A percentile compares a stretch with the other conserved stretches of the same genome.
Conservation (phyloP, 2,113 vertebrate genomes). For the Cisticola juncidis region DNA sequence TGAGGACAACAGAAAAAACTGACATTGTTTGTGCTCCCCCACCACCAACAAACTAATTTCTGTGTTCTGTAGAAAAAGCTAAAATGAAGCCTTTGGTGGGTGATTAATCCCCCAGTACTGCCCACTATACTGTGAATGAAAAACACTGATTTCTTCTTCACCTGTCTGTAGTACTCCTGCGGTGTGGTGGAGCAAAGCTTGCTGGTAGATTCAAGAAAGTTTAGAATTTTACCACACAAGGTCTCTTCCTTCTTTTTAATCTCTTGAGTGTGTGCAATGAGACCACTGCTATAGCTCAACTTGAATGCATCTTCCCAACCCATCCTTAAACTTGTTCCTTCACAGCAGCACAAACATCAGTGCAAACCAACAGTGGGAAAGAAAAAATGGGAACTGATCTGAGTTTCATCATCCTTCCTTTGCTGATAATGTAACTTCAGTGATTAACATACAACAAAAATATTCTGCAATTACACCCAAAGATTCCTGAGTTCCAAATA, state of each 20-base stretch:
- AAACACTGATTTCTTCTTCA: not conserved
- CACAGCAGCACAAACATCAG: not conserved
- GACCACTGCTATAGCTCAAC: accelerated
- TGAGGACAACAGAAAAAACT: not conserved
- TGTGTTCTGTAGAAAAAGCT: not conserved
- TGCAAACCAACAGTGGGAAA: not conserved
- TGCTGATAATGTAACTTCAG: not conserved
- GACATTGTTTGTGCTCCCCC: not conserved
- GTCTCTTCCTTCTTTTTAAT: not conserved
- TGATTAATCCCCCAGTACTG: too few species aligned
- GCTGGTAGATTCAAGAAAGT: not conserved
- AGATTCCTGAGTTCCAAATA: not conserved
- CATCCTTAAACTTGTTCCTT: not conserved
- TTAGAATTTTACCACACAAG: not conserved
- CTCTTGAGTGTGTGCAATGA: not conserved
- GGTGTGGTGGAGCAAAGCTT: not conserved
- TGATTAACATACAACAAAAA: not conserved
- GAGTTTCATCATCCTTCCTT: not conserved
- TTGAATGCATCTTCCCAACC: accelerated
- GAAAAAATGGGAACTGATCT: not conserved
- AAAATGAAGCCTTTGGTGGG: not conserved
- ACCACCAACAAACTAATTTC: not conserved
- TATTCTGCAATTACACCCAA: not conserved
- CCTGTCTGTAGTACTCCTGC: not conserved
- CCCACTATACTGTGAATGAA: not conserved